These are phyloP conservation scores for Marronus borbonicus DNA, from an alignment of 2,888 invertebrate species.

Conservation along the genomic window DNA sequence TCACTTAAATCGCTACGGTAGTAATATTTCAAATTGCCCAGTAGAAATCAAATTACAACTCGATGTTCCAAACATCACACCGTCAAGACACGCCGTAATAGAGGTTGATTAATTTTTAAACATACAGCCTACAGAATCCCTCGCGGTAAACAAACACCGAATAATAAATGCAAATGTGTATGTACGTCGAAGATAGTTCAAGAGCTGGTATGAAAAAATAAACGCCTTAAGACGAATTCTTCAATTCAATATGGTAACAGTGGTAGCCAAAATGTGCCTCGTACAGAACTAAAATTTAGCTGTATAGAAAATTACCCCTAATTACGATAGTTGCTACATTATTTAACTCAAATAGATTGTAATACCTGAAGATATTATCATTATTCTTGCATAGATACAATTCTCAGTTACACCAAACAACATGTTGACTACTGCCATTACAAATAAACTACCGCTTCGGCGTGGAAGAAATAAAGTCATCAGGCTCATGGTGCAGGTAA, in stretches of 20 bases:
- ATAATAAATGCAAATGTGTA: constrained; percentile 40
- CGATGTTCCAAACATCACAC: constrained; percentile 32
- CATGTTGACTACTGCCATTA: constrained; percentile 30
- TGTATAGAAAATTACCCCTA: neutral
- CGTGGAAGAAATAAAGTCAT: constrained; percentile 49
- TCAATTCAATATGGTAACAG: constrained; percentile 32
- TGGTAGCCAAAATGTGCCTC: constrained; percentile 18
- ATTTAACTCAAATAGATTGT: neutral
- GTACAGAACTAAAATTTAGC: neutral
- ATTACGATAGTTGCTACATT: neutral
- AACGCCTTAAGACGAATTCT: constrained; percentile 31
- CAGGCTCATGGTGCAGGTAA: constrained; percentile 48
- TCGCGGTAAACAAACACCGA: constrained; percentile 33
- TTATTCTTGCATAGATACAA: neutral
- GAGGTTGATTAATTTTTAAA: constrained; percentile 44
- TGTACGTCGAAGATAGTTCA: neutral
- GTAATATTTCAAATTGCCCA: neutral
- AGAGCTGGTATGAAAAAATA: constrained; percentile 28
- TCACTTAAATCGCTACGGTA: too few relatives aligned
- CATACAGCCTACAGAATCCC: constrained; percentile 28
- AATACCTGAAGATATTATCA: neutral
- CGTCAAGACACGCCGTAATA: constrained; percentile 31
- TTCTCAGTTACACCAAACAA: neutral
- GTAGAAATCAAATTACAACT: constrained; percentile 32
- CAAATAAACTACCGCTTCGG: constrained; percentile 22